Evolutionary conservation across 2,888 invertebrate genomes (phyloP).

Genomic region (Alentia gelatinosa): DNA sequence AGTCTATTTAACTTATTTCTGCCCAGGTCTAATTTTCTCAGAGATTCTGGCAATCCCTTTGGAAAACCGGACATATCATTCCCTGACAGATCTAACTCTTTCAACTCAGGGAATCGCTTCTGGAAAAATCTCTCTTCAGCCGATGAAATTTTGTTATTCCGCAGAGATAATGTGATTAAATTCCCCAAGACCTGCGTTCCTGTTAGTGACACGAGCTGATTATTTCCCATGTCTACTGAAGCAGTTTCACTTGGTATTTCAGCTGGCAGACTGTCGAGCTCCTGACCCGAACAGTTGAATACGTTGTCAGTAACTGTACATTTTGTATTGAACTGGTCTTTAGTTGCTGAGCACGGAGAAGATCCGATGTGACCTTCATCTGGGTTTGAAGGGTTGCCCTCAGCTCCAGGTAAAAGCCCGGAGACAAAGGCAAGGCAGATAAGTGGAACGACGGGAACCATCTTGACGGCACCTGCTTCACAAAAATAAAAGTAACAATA

Average conservation of each 20-base stretch:
- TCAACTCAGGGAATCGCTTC: not conserved
- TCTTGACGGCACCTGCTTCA: too few relatives aligned
- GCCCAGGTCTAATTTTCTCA: constrained; percentile 47
- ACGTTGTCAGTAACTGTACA: not conserved
- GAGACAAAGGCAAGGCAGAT: too few relatives aligned
- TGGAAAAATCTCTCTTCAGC: not conserved
- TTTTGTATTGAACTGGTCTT: too few relatives aligned
- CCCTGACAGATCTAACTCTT: constrained; percentile 56
- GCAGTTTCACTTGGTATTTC: not conserved
- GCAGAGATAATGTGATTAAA: not conserved
- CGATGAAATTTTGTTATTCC: not conserved
- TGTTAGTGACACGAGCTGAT: not conserved
- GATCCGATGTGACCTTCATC: too few relatives aligned
- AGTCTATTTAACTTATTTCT: constrained; percentile 44
- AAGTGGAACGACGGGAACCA: too few relatives aligned
- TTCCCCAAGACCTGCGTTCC: not conserved
- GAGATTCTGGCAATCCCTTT: not conserved
- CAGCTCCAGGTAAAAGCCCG: too few relatives aligned
- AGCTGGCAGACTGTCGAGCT: not conserved
- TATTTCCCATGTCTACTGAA: not conserved
- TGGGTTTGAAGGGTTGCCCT: too few relatives aligned
- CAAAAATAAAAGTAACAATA: too few relatives aligned
- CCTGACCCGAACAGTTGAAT: constrained; percentile 7
- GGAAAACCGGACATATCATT: constrained; percentile 53
- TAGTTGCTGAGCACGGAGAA: too few relatives aligned